Conservation (phyloP, 2,888 invertebrate species). For the Coelopa pilipes region DNA sequence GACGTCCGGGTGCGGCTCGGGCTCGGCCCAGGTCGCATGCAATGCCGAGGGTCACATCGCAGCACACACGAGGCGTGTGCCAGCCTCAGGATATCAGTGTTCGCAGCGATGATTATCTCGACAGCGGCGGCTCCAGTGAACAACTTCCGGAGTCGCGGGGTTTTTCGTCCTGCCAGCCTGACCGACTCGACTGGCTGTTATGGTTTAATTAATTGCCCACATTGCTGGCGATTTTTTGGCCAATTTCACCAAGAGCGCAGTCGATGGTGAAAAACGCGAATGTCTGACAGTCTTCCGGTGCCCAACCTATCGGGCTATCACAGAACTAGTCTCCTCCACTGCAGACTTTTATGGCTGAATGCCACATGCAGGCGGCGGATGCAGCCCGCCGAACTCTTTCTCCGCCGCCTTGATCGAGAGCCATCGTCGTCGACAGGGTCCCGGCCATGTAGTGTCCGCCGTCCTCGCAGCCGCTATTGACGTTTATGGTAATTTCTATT, state of each 20-base stretch:
- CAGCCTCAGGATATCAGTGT: constrained; percentile 25
- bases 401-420: not conserved
- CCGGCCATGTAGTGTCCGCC: not conserved
- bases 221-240: not conserved
- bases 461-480: constrained; percentile 2
- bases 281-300: constrained; percentile 6
- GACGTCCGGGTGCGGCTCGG: too few relatives aligned
- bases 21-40: too few relatives aligned
- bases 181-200: not conserved
- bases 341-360: constrained; percentile 9
- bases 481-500: constrained; percentile 31
- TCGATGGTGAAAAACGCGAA: not conserved
- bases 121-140: constrained; percentile 32
- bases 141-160: constrained; percentile 25
- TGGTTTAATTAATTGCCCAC: constrained; percentile 25
- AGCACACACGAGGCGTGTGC: not conserved
- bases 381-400: not conserved
- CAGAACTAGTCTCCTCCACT: not conserved
- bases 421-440: not conserved
- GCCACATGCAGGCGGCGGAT: not conserved
- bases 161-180: not conserved
- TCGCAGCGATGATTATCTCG: constrained; percentile 37
- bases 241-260: not conserved
- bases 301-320: not conserved
- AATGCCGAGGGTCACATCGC: too few relatives aligned